Conservation (phyloP, 2,888 invertebrate genomes). For the Stramonita haemastoma region DNA sequence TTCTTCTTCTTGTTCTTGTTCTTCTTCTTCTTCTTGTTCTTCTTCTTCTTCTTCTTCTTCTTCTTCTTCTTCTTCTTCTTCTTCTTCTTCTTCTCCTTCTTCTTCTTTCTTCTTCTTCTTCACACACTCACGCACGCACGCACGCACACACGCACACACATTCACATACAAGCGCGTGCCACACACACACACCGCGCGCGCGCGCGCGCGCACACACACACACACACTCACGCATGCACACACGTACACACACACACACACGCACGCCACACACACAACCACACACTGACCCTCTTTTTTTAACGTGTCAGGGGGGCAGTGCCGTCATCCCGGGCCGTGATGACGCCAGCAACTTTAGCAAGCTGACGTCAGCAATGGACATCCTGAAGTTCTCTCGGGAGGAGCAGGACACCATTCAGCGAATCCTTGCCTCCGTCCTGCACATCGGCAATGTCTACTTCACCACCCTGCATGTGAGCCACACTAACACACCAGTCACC, state of each 20-base stretch:
- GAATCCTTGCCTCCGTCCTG: constrained; percentile 89
- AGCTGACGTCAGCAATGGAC: constrained; percentile 95
- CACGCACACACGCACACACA: no score
- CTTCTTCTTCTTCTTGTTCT: neutral
- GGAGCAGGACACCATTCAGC: constrained; percentile 94
- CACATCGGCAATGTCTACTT: constrained; percentile 92
- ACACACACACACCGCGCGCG: no score
- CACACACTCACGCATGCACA: no score
- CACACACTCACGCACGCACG: no score
- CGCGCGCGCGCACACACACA: no score
- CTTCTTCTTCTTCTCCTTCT: neutral
- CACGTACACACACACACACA: no score
- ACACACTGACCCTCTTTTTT: neutral
- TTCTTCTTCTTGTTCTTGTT: neutral
- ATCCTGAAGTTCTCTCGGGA: constrained; percentile 93
- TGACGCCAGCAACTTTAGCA: constrained; percentile 88
- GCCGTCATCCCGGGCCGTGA: constrained; percentile 84
- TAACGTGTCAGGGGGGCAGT: constrained; percentile 83
- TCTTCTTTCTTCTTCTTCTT: no score
- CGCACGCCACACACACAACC: no score
- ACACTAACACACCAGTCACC: neutral
- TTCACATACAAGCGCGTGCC: no score
- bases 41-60: neutral
- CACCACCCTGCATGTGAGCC: constrained; percentile 82
- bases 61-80: neutral